Evolutionary conservation across 2,113 vertebrate species (phyloP), one percentile per base, ranked within the genome.

Genomic region (Pachypanchax playfairii): DNA sequence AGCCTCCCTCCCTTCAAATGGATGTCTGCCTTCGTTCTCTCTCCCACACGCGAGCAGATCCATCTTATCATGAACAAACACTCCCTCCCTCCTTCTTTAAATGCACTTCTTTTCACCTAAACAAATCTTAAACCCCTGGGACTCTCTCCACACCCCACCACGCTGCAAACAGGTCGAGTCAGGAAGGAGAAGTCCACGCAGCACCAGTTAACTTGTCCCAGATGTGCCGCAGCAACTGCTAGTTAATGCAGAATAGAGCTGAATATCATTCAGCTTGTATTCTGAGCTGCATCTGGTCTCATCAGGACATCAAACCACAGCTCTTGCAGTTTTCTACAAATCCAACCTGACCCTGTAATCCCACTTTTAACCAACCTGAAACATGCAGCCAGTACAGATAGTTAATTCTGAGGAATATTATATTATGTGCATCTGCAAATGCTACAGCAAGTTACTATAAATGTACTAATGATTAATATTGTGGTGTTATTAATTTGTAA

Each of bases 151-250:
- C 44, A 8, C 61, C 72, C 59, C 62, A 18, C 39, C 65, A 54
- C 49, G 15, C 50, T 70, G 18, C 43, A 53, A n/a, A n/a, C 42
- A 12, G 63, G 48, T 57, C 49, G 3, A 53, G 70, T 64, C 79
- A 66, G 64, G 65, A 24, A 18, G 12, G 59, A 64, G 73, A 65
- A 78, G 80, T 72, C 62, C 18, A 67, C 54, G 72, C 81, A 83
- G 74, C 79, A 69, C 70, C 48, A 10, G 70, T 82, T 91, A 92
- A 91, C 80, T 69, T 82, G 63, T 92, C 87, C 91, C 91, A 93
- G 90, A 92, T 92, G 92, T 91, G 86, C 78, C 18, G 49, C 67
- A 31, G 69, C 63, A 70, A 77, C 69, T 77, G 58, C 48, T 22
- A 31, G 54, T 56, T 72, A 67, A 70, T 38, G 60, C 44, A 70